These are phyloP conservation scores for Arctocebus calabarensis DNA, from an alignment of 2,797 vertebrate genomes.

Conservation along the genomic window DNA sequence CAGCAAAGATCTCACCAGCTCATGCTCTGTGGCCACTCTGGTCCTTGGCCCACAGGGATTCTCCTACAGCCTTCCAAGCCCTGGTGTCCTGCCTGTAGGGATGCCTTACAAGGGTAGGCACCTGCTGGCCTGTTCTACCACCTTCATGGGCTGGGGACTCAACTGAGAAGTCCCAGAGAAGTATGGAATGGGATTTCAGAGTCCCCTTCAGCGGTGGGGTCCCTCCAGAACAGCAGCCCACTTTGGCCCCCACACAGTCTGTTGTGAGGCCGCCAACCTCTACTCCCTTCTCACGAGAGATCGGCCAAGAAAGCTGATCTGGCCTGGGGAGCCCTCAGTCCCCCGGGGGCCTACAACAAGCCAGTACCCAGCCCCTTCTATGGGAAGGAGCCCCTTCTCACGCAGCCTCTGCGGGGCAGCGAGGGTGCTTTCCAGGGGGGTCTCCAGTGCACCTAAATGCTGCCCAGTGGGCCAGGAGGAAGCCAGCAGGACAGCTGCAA, in stretches of 20 bases:
- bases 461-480: fast-evolving
- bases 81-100: background rate
- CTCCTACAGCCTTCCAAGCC: background rate
- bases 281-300: background rate
- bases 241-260: background rate
- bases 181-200: background rate
- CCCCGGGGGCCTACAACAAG: background rate
- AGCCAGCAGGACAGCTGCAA: fast-evolving
- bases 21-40: background rate
- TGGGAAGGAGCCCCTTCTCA: background rate
- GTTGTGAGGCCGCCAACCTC: background rate
- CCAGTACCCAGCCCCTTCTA: background rate
- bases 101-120: too few relatives aligned
- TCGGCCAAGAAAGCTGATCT: too few relatives aligned
- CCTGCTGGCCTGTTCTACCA: too few relatives aligned
- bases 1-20: background rate
- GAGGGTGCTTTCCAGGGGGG: background rate
- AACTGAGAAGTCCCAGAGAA: background rate
- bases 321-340: background rate
- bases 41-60: background rate
- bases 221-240: fast-evolving
- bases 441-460: background rate
- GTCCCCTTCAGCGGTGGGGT: background rate
- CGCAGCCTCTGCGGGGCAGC: fast-evolving
- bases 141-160: background rate